Conservation (phyloP, 2,888 invertebrate genomes). For the Callyntrura sp. region DNA sequence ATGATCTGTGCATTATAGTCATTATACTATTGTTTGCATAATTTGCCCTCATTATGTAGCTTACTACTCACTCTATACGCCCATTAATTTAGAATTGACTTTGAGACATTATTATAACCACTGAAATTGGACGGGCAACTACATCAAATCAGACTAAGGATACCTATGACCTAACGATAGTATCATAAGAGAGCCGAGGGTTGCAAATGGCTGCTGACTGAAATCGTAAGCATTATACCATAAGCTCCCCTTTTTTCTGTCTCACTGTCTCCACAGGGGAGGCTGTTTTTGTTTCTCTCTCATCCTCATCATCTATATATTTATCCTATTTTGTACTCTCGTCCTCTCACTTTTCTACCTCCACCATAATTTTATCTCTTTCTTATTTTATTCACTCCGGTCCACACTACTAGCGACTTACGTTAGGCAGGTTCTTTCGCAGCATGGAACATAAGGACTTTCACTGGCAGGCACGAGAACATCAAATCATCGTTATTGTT, state of each 20-base stretch:
- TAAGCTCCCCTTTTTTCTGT: neutral
- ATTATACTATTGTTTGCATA: too few relatives aligned
- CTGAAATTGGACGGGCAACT: too few relatives aligned
- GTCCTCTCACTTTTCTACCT: constrained; percentile 8
- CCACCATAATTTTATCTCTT: neutral
- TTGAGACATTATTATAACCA: neutral
- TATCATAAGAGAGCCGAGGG: neutral
- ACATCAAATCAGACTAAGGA: too few relatives aligned
- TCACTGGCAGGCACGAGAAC: constrained; percentile 32
- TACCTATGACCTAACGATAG: constrained; percentile 15
- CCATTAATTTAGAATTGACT: constrained; percentile 37
- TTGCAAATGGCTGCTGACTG: too few relatives aligned
- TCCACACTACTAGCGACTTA: neutral
- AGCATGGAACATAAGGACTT: constrained; percentile 22
- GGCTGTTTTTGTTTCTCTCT: too few relatives aligned
- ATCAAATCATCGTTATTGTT: too few relatives aligned
- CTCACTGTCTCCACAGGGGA: constrained; percentile 16
- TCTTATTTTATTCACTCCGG: neutral
- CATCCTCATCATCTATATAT: too few relatives aligned
- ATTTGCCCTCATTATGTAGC: neutral
- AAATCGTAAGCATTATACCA: neutral
- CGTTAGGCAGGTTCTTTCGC: constrained; percentile 1
- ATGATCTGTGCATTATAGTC: constrained; percentile 30
- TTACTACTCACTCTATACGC: too few relatives aligned
- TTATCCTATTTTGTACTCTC: too few relatives aligned